A percentile compares a stretch with the other conserved stretches of the same genome.
These are phyloP conservation scores for Drosophila obscura DNA, from an alignment of 1,140 invertebrate genomes.

Conservation along the genomic window DNA sequence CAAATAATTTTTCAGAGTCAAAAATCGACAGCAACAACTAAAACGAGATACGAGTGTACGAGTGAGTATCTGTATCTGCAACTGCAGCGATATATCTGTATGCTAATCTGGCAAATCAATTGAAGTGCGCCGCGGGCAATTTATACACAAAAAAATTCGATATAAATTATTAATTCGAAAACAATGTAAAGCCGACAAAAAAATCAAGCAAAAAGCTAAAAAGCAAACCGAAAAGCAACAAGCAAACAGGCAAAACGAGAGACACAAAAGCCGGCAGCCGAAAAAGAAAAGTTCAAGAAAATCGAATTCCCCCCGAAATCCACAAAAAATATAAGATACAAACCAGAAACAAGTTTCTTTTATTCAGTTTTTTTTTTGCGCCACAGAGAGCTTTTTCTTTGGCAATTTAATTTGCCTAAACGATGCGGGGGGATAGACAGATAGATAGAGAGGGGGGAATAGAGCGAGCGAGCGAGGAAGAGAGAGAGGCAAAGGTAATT, in stretches of 20 bases:
- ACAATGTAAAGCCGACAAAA: conserved; percentile 57
- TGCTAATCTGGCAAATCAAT: conserved; percentile 81
- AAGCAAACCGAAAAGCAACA: conserved; percentile 6
- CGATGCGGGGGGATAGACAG: background rate
- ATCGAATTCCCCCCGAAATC: background rate
- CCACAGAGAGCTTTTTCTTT: conserved; percentile 7
- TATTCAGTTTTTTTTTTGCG: conserved; percentile 13
- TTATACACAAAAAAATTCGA: conserved; percentile 59
- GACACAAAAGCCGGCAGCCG: conserved; percentile 27
- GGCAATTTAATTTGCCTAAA: conserved; percentile 43
- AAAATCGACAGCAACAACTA: conserved; percentile 49
- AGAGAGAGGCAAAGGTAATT: conserved; percentile 25
- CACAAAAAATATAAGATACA: conserved; percentile 6
- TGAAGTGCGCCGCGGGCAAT: conserved; percentile 76
- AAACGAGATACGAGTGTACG: conserved; percentile 27
- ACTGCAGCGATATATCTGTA: conserved; percentile 36
- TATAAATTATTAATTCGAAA: conserved; percentile 81
- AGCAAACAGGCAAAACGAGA: conserved; percentile 10
- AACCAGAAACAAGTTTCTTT: conserved; percentile 40
- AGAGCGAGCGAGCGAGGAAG: no score
- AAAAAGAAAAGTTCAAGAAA: conserved; percentile 38
- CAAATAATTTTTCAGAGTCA: conserved; percentile 71
- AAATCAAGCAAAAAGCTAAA: conserved; percentile 11
- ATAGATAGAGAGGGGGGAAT: background rate
- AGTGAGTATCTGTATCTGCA: background rate